Evolutionary conservation across 2,888 invertebrate genomes (phyloP).

Genomic region (Smittia sp.): DNA sequence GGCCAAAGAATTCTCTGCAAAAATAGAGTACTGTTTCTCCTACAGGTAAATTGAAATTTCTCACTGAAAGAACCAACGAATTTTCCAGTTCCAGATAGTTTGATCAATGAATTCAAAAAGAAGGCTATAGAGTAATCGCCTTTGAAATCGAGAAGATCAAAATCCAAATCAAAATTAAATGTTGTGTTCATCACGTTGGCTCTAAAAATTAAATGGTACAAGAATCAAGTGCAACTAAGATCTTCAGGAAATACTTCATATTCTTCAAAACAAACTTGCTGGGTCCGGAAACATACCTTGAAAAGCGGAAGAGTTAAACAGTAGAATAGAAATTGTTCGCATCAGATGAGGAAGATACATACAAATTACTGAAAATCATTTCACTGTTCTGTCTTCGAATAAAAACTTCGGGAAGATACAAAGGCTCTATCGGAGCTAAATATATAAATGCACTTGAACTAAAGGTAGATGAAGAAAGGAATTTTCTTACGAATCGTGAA

Average conservation of each 20-base stretch:
- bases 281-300: too few relatives aligned
- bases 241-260: background rate
- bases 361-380: conserved; percentile 22
- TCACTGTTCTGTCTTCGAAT: background rate
- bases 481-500: conserved; percentile 10
- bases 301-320: too few relatives aligned
- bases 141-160: conserved; percentile 6
- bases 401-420: conserved; percentile 3
- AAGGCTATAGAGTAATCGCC: conserved; percentile 27
- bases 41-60: background rate
- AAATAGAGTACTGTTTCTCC: background rate
- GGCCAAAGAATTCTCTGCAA: conserved; percentile 3
- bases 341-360: too few relatives aligned
- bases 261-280: conserved; percentile 25
- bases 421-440: background rate
- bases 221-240: background rate
- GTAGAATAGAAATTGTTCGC: too few relatives aligned
- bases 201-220: conserved; percentile 18
- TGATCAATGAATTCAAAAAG: conserved; percentile 10
- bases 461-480: too few relatives aligned
- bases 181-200: background rate
- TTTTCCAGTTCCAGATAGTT: conserved; percentile 24
- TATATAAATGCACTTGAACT: too few relatives aligned
- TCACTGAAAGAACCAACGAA: conserved; percentile 22
- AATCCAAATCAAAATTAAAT: conserved; percentile 14